A percentile compares a stretch with the other conserved stretches of the same genome.
Evolutionary conservation across 2,113 vertebrate genomes (phyloP).

Genomic region (Sclerurus mexicanus): DNA sequence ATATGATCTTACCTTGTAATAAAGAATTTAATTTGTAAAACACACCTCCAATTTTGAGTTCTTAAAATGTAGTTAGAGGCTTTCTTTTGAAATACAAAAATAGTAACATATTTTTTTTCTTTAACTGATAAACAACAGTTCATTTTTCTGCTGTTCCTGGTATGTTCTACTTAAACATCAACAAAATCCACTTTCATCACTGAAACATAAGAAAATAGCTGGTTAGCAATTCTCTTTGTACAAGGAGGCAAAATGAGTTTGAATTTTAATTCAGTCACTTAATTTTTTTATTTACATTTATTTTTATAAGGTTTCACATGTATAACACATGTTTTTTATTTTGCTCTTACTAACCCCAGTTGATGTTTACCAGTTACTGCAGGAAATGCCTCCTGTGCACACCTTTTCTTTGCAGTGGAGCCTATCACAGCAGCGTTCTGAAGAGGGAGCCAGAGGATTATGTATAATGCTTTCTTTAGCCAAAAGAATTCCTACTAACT

Average conservation of each 20-base stretch:
- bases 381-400: background rate
- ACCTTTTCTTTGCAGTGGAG: background rate
- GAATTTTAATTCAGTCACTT: background rate
- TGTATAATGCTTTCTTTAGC: background rate
- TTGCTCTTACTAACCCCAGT: background rate
- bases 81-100: background rate
- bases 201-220: background rate
- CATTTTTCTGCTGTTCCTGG: background rate
- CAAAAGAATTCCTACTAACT: background rate
- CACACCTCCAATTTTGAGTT: background rate
- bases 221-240: background rate
- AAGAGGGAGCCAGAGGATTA: constrained; percentile 54
- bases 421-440: background rate
- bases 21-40: background rate
- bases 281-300: background rate
- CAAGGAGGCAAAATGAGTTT: background rate
- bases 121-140: background rate
- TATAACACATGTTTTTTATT: background rate
- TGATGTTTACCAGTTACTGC: background rate
- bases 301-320: background rate
- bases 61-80: background rate
- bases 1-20: background rate
- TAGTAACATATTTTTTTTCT: background rate
- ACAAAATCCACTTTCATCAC: background rate
- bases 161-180: background rate